These are phyloP conservation scores for Lasioglossum morio DNA, from an alignment of 2,888 invertebrate species.

Conservation along the genomic window DNA sequence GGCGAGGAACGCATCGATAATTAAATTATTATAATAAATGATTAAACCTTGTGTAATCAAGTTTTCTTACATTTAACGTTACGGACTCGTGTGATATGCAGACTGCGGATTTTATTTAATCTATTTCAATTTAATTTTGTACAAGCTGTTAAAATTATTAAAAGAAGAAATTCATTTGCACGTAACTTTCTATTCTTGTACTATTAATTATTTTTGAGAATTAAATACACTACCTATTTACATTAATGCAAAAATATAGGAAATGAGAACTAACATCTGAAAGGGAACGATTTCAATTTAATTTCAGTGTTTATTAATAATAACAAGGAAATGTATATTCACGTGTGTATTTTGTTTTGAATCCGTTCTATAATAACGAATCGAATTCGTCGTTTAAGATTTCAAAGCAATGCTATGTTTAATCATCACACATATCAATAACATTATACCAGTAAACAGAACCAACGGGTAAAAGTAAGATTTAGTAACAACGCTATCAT, in stretches of 20 bases:
- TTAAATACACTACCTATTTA: no score
- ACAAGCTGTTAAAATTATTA: neutral
- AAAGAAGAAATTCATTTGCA: neutral
- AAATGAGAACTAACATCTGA: no score
- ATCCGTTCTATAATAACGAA: neutral
- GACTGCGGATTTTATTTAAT: no score
- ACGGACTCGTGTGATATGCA: no score
- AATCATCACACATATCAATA: neutral
- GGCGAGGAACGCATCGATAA: neutral
- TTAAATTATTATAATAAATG: no score
- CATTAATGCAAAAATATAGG: no score
- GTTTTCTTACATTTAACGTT: neutral
- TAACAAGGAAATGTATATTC: neutral
- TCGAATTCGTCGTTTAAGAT: neutral
- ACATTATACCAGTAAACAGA: neutral
- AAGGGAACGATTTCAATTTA: neutral
- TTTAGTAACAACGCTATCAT: neutral
- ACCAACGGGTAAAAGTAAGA: neutral
- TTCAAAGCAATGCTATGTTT: neutral
- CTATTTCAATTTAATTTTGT: no score
- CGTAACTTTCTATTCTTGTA: neutral
- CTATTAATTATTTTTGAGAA: no score
- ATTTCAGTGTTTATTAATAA: neutral
- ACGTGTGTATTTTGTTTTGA: neutral
- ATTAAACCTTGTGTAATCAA: neutral